These are phyloP conservation scores for Caenorhabditis tropicalis DNA, from an alignment of 1,140 invertebrate species.

Conservation along the genomic window DNA sequence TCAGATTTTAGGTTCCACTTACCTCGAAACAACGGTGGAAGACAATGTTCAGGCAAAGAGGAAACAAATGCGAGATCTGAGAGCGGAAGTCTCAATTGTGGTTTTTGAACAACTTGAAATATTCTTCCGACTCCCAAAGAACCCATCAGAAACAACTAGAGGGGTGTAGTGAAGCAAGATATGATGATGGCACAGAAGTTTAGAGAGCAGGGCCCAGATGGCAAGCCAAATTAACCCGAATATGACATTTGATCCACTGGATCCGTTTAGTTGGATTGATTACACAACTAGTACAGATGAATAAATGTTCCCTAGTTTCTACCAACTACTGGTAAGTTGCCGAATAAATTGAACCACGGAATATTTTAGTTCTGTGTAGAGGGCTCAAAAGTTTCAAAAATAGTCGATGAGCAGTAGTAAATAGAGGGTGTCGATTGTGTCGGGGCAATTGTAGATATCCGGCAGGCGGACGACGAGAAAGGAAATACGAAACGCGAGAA, in stretches of 20 bases:
- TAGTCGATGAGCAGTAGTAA: slow-evolving; percentile 3
- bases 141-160: slow-evolving; percentile 53
- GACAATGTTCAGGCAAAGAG: slow-evolving; percentile 44
- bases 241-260: slow-evolving; percentile 31
- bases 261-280: neutral
- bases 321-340: neutral
- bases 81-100: slow-evolving; percentile 50
- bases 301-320: neutral
- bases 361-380: neutral
- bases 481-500: slow-evolving; percentile 44
- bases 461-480: slow-evolving; percentile 8
- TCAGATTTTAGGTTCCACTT: neutral
- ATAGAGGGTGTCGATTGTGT: slow-evolving; percentile 32
- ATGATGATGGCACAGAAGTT: slow-evolving; percentile 3
- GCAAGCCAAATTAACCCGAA: slow-evolving; percentile 36
- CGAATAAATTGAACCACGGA: neutral
- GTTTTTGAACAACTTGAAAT: slow-evolving; percentile 60
- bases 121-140: slow-evolving; percentile 57
- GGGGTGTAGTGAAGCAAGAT: too few species aligned
- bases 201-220: slow-evolving; percentile 8
- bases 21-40: slow-evolving; percentile 48
- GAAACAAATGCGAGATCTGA: slow-evolving; percentile 54
- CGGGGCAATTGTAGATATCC: slow-evolving; percentile 39
- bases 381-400: slow-evolving; percentile 32
- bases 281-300: neutral